These are phyloP conservation scores for Merops nubicus DNA, from an alignment of 2,113 vertebrate genomes.

Conservation along the genomic window DNA sequence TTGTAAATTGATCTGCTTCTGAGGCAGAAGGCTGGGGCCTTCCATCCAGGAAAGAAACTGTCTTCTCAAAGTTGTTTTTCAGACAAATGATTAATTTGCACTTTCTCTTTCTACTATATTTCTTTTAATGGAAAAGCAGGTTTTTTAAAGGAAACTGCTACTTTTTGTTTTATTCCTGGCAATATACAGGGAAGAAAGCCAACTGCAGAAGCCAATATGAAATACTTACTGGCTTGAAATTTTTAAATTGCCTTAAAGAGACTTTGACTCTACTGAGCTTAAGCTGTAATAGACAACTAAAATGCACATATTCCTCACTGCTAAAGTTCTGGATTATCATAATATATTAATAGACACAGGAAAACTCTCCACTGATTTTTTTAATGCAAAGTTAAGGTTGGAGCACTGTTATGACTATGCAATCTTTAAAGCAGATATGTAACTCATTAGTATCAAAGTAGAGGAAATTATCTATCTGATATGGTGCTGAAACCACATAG, in stretches of 20 bases:
- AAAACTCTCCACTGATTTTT: slow-evolving; percentile 23
- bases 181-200: not conserved
- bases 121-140: not conserved
- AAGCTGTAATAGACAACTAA: not conserved
- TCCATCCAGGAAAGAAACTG: slow-evolving; percentile 10
- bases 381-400: slow-evolving; percentile 8
- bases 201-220: not conserved
- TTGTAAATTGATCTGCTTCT: slow-evolving; percentile 71
- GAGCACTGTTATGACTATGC: not conserved
- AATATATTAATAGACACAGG: not conserved
- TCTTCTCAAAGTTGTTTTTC: slow-evolving; percentile 28
- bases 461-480: slow-evolving; percentile 45
- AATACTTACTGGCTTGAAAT: not conserved
- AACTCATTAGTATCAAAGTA: slow-evolving; percentile 47
- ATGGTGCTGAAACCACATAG: slow-evolving; percentile 44
- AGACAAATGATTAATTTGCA: not conserved
- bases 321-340: not conserved
- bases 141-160: not conserved
- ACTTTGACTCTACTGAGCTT: not conserved
- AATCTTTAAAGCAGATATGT: slow-evolving; percentile 59
- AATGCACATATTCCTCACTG: not conserved
- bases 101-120: not conserved
- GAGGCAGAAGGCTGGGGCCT: slow-evolving; percentile 12
- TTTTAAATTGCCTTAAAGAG: not conserved
- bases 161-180: not conserved